phyloP scores from a whole-genome alignment of 1,140 invertebrate species.

The Penaeus japonicus region DNA sequence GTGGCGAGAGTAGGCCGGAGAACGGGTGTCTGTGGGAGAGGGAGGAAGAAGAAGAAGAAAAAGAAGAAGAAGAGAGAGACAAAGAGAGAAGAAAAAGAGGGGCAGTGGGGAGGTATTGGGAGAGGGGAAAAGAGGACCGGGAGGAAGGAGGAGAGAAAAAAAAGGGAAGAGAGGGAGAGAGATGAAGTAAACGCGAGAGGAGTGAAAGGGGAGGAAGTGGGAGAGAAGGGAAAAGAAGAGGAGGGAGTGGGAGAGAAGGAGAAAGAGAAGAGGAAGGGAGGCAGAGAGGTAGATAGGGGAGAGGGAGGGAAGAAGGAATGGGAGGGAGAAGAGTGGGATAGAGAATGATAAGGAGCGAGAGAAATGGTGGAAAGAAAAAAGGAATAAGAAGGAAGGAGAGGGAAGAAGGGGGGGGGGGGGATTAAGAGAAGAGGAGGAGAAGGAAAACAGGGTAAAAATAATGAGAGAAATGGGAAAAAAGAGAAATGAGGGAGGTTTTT shows the following conservation, averaged over 20 bases:
- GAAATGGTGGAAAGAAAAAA: neutral
- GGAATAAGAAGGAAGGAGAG: neutral
- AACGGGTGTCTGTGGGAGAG: neutral
- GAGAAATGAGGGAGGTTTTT: no score
- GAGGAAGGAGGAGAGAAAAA: neutral
- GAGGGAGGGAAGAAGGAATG: neutral
- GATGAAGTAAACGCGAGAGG: neutral
- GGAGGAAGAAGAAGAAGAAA: neutral
- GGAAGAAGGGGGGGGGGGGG: neutral
- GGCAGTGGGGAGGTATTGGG: neutral
- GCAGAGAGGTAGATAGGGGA: neutral
- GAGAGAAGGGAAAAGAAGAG: neutral
- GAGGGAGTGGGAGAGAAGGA: neutral
- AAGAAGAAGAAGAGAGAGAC: neutral
- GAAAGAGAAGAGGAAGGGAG: neutral
- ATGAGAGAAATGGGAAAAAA: no score
- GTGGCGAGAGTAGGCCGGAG: neutral
- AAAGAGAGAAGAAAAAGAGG: neutral
- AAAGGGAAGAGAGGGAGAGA: neutral
- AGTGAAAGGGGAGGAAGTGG: neutral
- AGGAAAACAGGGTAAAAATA: no score
- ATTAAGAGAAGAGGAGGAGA: neutral
- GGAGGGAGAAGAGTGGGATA: neutral
- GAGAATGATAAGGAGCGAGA: neutral
- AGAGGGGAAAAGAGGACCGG: neutral